phyloP scores from a whole-genome alignment of 2,797 vertebrate genomes.

The Emys orbicularis region DNA sequence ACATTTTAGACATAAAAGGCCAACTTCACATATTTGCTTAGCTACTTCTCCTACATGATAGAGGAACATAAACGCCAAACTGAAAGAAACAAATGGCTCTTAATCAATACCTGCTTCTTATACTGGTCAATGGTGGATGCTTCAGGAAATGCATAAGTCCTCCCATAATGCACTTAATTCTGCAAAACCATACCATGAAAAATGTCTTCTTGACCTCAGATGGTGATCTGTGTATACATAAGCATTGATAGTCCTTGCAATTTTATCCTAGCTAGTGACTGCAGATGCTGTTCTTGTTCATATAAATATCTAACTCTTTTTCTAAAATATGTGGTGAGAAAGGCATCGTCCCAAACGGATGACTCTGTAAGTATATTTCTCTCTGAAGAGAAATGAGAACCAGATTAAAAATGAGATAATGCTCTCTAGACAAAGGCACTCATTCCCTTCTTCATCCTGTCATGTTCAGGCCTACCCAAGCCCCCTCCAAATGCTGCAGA shows the following conservation, averaged over 20 bases:
- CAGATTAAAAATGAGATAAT: not conserved
- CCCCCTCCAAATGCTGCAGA: conserved; percentile 10
- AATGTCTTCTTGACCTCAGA: conserved; percentile 38
- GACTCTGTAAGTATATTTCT: not conserved
- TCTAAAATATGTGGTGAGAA: conserved; percentile 10
- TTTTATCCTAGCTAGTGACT: conserved; percentile 59
- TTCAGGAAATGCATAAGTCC: not conserved
- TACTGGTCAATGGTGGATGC: conserved; percentile 10
- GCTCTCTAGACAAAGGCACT: not conserved
- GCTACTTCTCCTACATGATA: not conserved
- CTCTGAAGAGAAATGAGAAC: conserved; percentile 8
- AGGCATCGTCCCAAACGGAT: not conserved
- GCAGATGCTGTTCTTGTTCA: conserved; percentile 47
- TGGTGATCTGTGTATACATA: conserved; percentile 40
- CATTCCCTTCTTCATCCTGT: not conserved
- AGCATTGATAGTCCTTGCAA: conserved; percentile 49
- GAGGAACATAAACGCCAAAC: not conserved
- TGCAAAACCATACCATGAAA: conserved; percentile 10
- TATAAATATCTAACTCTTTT: not conserved
- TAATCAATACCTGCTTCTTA: not conserved
- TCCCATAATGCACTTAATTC: not conserved
- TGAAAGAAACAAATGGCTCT: not conserved
- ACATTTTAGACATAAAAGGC: not conserved
- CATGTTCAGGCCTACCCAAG: conserved; percentile 27
- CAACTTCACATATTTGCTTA: not conserved